Evolutionary conservation across 2,888 invertebrate genomes (phyloP).

Genomic region (Hecatera dysodea): DNA sequence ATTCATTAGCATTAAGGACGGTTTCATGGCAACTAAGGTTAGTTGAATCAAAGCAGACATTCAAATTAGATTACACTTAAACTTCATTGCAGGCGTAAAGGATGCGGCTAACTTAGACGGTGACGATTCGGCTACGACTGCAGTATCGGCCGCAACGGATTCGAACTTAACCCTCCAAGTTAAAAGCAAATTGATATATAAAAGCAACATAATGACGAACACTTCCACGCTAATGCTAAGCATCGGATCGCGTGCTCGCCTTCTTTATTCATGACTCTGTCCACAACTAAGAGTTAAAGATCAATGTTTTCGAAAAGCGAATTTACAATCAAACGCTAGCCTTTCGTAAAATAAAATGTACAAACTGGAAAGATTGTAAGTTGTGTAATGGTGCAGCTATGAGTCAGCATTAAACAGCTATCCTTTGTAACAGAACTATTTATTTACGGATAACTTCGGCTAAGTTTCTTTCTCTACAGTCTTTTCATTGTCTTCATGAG

Average conservation of each 20-base stretch:
- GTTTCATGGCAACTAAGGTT: constrained; percentile 72
- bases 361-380: constrained; percentile 63
- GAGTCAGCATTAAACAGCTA: constrained; percentile 72
- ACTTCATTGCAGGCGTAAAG: constrained; percentile 58
- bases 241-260: constrained; percentile 72
- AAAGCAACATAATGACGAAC: constrained; percentile 52
- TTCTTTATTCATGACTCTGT: constrained; percentile 66
- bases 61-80: constrained; percentile 70
- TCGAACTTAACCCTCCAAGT: constrained; percentile 28
- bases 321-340: constrained; percentile 46
- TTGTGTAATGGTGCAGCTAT: constrained; percentile 66
- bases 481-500: constrained; percentile 70
- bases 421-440: constrained; percentile 73
- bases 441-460: constrained; percentile 74
- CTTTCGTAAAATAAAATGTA: constrained; percentile 40
- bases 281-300: constrained; percentile 66
- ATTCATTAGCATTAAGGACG: constrained; percentile 74
- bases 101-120: constrained; percentile 60
- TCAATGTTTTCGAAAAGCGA: constrained; percentile 61
- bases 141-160: constrained; percentile 58
- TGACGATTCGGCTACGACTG: constrained; percentile 57
- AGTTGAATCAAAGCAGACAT: constrained; percentile 74
- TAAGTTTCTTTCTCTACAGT: constrained; percentile 70
- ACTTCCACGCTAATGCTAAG: constrained; percentile 68
- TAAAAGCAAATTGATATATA: constrained; percentile 50